Conservation (phyloP, 2,113 vertebrate species). For the Hiodon alosoides region DNA sequence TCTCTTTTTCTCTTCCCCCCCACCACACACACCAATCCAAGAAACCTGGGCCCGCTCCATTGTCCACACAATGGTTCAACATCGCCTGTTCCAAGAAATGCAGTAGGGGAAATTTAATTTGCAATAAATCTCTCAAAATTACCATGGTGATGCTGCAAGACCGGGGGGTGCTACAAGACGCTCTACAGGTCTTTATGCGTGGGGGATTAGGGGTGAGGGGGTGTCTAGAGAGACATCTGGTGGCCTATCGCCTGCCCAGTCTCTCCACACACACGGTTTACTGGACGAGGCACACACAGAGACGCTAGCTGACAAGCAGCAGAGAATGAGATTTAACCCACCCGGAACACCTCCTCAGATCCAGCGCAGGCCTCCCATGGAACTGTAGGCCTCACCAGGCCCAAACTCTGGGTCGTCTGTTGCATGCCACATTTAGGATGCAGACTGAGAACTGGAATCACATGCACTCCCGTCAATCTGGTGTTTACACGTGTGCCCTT, state of each 20-base stretch:
- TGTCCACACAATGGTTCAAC: slow-evolving; percentile 21
- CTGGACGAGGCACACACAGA: not conserved
- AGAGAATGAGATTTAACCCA: slow-evolving; percentile 26
- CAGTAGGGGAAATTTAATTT: slow-evolving; percentile 22
- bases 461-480: slow-evolving; percentile 39
- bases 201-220: not conserved
- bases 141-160: slow-evolving; percentile 3
- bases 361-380: slow-evolving; percentile 12
- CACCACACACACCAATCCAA: not conserved
- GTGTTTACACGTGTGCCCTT: slow-evolving; percentile 34
- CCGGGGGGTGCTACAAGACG: not conserved
- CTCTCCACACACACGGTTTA: too few species aligned
- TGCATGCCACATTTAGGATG: slow-evolving; percentile 32
- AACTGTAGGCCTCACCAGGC: too few species aligned
- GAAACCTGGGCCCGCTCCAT: slow-evolving; percentile 9
- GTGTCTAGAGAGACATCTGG: not conserved
- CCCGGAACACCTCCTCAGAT: slow-evolving; percentile 25
- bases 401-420: slow-evolving; percentile 1
- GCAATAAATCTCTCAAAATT: slow-evolving; percentile 31
- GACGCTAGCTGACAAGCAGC: not conserved
- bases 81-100: slow-evolving; percentile 13
- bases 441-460: slow-evolving; percentile 31
- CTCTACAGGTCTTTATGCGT: too few species aligned
- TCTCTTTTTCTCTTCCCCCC: slow-evolving; percentile 23
- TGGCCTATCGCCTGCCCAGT: too few species aligned